Base-by-base conservation (phyloP, 2,888 invertebrate species). In the Dolomedes plantarius region DNA sequence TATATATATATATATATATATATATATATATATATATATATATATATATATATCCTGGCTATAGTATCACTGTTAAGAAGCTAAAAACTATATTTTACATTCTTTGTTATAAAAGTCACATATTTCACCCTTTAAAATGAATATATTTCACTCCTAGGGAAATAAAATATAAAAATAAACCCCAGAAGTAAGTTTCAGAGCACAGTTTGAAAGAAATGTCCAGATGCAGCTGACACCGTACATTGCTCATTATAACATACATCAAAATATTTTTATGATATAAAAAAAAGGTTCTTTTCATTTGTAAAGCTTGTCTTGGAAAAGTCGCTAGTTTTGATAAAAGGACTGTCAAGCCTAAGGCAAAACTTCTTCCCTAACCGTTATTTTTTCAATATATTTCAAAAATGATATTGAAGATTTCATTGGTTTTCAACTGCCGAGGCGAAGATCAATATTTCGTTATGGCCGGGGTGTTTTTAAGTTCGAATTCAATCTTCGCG, bases 201-300 rank as follows among this genome's bases (percentile, higher is more conserved):
- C 2, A 2, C 46, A 46, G 2, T 46, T 46, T 16, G 13, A 16
- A 7, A 46, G 46, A 46, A 46, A 46, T 46, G 46, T 46, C 46
- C 82, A 75, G 71, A 62, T 82, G 82, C 69, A 36, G 64, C 62
- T 82, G 82, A 82, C 82, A 76, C 76, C 69, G 71, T 23, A 82
- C 69, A 76, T 31, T 82, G 41, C 75, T 82, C 82, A 82, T 82
- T 82, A 82, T 71, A 82, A 75, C 75, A 27, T 46, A 46, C 16
- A 46, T 46, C 46, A 46, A 46, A 46, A 46, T 46, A 46, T 46
- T 46, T 46, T 16, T 16, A 46, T 16, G 16, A 13, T 46, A 16
- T 16, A 16, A 46, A 46, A 46, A n/a, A n/a, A 16, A 46, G 2
- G 9, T 16, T 46, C 46, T 46, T 46, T 46, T 46, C 46, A 46